phyloP scores from a whole-genome alignment of 2,888 invertebrate species.

The Drosophila prostipennis region DNA sequence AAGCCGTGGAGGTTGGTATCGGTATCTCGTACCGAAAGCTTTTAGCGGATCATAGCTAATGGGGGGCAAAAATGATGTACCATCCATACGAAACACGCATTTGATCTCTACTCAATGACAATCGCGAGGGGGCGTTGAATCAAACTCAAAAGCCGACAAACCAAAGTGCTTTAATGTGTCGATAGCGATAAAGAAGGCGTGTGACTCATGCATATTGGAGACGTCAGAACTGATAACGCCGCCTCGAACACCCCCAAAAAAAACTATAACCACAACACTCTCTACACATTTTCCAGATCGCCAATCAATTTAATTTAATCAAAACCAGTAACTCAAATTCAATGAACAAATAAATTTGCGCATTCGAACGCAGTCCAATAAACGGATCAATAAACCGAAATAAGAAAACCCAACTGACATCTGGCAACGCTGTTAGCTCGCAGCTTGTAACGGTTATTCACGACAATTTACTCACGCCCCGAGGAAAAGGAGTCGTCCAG shows the following conservation, averaged over 20 bases:
- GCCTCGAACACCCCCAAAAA: background rate
- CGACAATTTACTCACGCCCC: constrained; percentile 70
- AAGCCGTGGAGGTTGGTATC: constrained; percentile 26
- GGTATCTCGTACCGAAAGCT: constrained; percentile 24
- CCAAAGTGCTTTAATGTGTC: constrained; percentile 45
- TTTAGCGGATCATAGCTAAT: constrained; percentile 5
- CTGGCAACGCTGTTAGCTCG: constrained; percentile 61
- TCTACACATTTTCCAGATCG: constrained; percentile 57
- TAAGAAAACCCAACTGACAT: constrained; percentile 35
- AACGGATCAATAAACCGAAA: constrained; percentile 67
- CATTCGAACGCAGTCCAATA: constrained; percentile 62
- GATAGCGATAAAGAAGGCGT: constrained; percentile 21
- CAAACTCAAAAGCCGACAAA: constrained; percentile 25
- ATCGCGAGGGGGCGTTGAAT: constrained; percentile 32
- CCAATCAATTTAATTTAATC: constrained; percentile 73
- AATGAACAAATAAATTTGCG: constrained; percentile 77
- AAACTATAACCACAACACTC: constrained; percentile 41
- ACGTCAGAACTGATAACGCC: constrained; percentile 53
- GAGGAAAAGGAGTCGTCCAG: background rate
- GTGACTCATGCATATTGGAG: constrained; percentile 67
- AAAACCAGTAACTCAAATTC: constrained; percentile 73
- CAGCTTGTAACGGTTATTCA: constrained; percentile 70
- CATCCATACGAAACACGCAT: constrained; percentile 8
- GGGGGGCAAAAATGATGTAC: background rate
- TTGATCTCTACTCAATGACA: constrained; percentile 17